A percentile compares a stretch with the other conserved stretches of the same genome.
Conservation (phyloP, 2,888 invertebrate genomes). For the Athripsodes cinereus region DNA sequence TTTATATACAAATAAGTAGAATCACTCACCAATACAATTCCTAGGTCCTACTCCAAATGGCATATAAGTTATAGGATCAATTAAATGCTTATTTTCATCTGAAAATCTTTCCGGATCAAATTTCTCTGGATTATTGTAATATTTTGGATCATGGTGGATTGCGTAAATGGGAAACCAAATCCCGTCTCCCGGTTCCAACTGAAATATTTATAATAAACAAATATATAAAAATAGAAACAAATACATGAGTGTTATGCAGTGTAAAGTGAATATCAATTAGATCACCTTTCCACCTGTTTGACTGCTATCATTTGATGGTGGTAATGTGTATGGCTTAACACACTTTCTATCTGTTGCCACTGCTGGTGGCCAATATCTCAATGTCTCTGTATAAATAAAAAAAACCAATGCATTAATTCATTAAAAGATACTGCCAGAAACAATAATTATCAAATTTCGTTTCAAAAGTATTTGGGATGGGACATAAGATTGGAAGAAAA, state of each 20-base stretch:
- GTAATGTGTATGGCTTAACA: constrained; percentile 40
- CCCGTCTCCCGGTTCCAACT: not conserved
- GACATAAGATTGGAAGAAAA: no score
- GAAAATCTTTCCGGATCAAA: constrained; percentile 19
- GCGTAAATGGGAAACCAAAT: constrained; percentile 14
- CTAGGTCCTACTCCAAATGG: constrained; percentile 5
- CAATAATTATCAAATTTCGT: no score
- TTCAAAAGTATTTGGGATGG: no score
- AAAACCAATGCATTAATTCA: no score
- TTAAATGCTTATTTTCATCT: constrained; percentile 14
- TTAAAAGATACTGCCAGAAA: no score
- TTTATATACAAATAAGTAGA: no score
- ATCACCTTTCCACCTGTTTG: not conserved
- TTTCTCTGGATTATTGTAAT: constrained; percentile 16
- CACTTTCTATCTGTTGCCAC: constrained; percentile 43
- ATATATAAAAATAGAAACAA: no score
- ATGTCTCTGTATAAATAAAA: constrained; percentile 32
- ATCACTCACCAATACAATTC: not conserved
- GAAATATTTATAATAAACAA: no score
- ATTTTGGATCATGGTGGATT: constrained; percentile 18
- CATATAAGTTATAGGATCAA: constrained; percentile 7
- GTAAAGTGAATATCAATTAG: no score
- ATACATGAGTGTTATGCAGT: no score
- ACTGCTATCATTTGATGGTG: constrained; percentile 9
- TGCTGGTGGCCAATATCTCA: constrained; percentile 45